Percentiles rank a stretch among this genome's conserved stretches.
These are phyloP conservation scores for Caenorhabditis becei DNA, from an alignment of 2,888 invertebrate genomes.

Conservation along the genomic window DNA sequence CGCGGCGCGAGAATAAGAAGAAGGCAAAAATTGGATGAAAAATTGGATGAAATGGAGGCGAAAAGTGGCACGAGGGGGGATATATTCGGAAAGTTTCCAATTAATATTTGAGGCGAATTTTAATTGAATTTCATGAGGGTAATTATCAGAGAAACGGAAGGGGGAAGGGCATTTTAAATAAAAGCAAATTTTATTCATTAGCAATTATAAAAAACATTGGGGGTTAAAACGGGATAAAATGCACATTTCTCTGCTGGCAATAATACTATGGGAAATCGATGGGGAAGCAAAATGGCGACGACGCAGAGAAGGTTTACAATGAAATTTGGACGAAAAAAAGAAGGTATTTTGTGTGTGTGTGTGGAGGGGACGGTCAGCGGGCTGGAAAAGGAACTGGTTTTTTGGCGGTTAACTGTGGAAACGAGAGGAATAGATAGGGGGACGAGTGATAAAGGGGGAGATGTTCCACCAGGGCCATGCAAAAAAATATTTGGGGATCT, in stretches of 20 bases:
- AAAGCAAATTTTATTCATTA: background rate
- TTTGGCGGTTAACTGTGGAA: background rate
- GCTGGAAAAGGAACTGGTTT: slow-evolving; percentile 10
- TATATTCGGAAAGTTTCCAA: background rate
- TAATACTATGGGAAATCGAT: background rate
- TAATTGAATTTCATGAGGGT: slow-evolving; percentile 16
- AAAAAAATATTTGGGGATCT: background rate
- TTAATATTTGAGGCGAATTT: slow-evolving; percentile 13
- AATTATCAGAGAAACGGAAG: background rate
- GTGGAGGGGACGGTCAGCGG: slow-evolving; percentile 12
- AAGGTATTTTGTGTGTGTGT: no score
- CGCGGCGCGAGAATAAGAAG: background rate
- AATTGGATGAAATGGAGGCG: background rate
- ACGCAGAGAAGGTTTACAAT: background rate
- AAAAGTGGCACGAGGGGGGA: no score
- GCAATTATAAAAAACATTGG: background rate
- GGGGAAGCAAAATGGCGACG: background rate
- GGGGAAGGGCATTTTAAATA: background rate
- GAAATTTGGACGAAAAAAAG: background rate
- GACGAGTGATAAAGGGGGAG: background rate
- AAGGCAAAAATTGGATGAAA: background rate
- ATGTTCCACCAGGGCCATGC: background rate
- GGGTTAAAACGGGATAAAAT: background rate
- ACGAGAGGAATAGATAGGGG: background rate
- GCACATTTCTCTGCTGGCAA: background rate